Conservation (phyloP, 2,113 vertebrate genomes). For the Balaenoptera acutorostrata region DNA sequence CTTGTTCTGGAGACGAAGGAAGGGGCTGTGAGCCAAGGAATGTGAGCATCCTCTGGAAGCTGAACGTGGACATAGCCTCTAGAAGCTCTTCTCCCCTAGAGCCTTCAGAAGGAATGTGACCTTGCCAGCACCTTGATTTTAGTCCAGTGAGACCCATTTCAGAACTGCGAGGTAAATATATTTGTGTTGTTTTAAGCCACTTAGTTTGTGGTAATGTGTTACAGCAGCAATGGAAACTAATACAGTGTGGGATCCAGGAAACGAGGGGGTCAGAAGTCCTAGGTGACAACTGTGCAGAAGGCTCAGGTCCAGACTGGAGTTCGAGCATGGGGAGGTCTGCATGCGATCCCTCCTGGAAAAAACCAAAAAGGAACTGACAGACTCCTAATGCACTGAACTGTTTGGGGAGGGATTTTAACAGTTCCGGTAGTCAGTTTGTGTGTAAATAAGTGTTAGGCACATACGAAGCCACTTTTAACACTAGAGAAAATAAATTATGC, state of each 20-base stretch:
- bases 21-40: neutral
- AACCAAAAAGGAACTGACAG: neutral
- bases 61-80: neutral
- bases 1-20: neutral
- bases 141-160: neutral
- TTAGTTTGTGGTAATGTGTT: neutral
- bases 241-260: neutral
- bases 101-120: neutral
- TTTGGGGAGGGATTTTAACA: neutral
- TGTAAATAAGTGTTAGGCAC: neutral
- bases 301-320: neutral
- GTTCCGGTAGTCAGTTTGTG: neutral
- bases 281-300: neutral
- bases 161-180: neutral
- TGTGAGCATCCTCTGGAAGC: neutral
- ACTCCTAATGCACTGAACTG: neutral
- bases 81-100: neutral
- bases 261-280: neutral
- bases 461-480: neutral
- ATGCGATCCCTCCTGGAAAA: neutral
- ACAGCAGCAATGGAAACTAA: neutral
- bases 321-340: neutral
- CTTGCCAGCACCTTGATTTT: neutral
- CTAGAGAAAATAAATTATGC: neutral
- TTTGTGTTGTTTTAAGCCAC: neutral